Base-by-base conservation (phyloP, 2,888 invertebrate genomes). In the Eilema caniola region DNA sequence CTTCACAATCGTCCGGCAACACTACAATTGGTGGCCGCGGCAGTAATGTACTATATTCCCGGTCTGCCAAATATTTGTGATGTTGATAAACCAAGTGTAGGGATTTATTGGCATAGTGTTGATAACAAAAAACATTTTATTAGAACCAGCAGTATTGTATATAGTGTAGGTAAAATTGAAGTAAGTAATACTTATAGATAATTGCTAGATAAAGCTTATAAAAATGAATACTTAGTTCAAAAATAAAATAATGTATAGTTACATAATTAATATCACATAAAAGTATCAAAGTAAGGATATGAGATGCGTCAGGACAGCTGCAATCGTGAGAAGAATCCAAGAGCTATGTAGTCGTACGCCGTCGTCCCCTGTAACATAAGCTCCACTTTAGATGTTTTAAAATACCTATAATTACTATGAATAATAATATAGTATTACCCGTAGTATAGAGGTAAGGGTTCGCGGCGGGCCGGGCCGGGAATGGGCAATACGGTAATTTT, bases 191-290 rank as follows among this genome's bases (percentile, higher is more conserved):
- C 64, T 64, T 69, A 69, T 63, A 76, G 59, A 67, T 75, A 79
- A 73, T 69, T 73, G 75, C 59, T 68, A 75, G 75, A 53, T 76
- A 85, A 83, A 78, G 71, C 78, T 82, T 78, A 80, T 79, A 83
- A 78, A 77, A 78, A 81, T 81, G 81, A 85, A 85, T 81, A 84
- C 82, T 87, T 83, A 83, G 69, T 78, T 78, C 79, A 76, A 77
- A 71, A 62, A 59, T 74, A 74, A 72, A 64, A 70, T 72, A 56
- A 47, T 64, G 10, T 53, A 53, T 53, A 53, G n/a, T 53, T 53
- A 53, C n/a, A 53, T 82, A 76, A 85, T 89, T 88, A 87, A 82
- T 88, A 88, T 89, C 88, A 89, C 88, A 68, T 72, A 74, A 62
- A 67, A 59, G 57, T 62, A 68, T 82, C 70, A 81, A 66, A 75